Conservation (phyloP, 2,888 invertebrate species). For the Brachycybe producta region DNA sequence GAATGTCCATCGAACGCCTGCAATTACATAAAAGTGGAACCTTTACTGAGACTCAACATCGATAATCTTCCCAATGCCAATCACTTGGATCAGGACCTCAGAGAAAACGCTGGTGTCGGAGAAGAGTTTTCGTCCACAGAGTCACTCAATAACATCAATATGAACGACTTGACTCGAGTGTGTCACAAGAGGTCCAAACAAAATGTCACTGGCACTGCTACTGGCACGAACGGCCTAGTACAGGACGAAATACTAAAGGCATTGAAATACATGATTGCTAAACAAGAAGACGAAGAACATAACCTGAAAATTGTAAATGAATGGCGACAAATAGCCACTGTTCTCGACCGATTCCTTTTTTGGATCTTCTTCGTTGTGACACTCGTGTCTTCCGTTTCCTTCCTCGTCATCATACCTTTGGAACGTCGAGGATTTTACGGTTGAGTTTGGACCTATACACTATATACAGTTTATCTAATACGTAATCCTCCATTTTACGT, state of each 20-base stretch:
- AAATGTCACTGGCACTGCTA: not conserved
- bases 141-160: slow-evolving; percentile 18
- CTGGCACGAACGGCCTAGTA: slow-evolving; percentile 19
- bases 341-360: slow-evolving; percentile 41
- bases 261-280: slow-evolving; percentile 35
- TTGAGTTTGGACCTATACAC: no score
- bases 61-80: slow-evolving; percentile 1
- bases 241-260: slow-evolving; percentile 38
- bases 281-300: slow-evolving; percentile 37
- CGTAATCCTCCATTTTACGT: no score
- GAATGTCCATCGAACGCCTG: slow-evolving; percentile 9
- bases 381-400: slow-evolving; percentile 37
- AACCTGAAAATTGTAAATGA: slow-evolving; percentile 39
- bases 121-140: slow-evolving; percentile 22
- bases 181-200: not conserved
- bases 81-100: not conserved
- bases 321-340: slow-evolving; percentile 42
- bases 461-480: no score
- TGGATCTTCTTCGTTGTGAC: slow-evolving; percentile 42
- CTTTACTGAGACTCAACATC: slow-evolving; percentile 4
- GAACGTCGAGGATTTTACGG: slow-evolving; percentile 15
- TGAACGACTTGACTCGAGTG: slow-evolving; percentile 13
- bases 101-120: not conserved
- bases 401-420: slow-evolving; percentile 40
- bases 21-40: not conserved